These are phyloP conservation scores for Listronotus oregonensis DNA, from an alignment of 1,140 invertebrate genomes.

Conservation along the genomic window DNA sequence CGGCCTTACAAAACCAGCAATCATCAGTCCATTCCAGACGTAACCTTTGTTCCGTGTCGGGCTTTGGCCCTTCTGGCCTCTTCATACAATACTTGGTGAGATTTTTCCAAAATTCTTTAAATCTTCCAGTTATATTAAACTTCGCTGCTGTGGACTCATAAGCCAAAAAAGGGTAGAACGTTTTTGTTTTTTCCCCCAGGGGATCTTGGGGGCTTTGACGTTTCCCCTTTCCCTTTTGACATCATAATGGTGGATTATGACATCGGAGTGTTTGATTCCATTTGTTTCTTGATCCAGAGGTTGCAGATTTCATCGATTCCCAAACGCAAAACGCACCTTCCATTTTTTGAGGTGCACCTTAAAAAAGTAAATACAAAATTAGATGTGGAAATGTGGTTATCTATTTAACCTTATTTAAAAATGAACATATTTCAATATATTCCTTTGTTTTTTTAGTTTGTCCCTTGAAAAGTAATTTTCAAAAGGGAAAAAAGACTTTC, in stretches of 20 bases:
- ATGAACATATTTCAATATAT: too few species aligned
- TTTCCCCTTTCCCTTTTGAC: constrained; percentile 81
- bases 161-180: constrained; percentile 76
- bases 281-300: constrained; percentile 59
- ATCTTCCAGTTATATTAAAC: constrained; percentile 67
- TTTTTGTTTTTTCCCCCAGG: constrained; percentile 87
- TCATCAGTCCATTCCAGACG: constrained; percentile 94
- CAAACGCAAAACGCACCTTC: constrained; percentile 97
- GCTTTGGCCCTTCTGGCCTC: constrained; percentile 78
- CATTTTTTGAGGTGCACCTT: constrained; percentile 67
- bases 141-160: constrained; percentile 74
- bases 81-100: constrained; percentile 71
- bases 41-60: constrained; percentile 91
- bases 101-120: constrained; percentile 69
- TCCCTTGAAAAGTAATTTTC: too few species aligned
- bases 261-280: constrained; percentile 63
- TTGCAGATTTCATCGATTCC: constrained; percentile 76
- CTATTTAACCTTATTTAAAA: too few species aligned
- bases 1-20: constrained; percentile 79
- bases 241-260: constrained; percentile 81
- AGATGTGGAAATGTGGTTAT: too few species aligned
- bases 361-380: not conserved
- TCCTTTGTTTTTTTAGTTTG: too few species aligned
- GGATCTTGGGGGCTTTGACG: constrained; percentile 81
- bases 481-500: too few species aligned